Conservation (phyloP, 2,888 invertebrate genomes). For the Drosophila tripunctata region DNA sequence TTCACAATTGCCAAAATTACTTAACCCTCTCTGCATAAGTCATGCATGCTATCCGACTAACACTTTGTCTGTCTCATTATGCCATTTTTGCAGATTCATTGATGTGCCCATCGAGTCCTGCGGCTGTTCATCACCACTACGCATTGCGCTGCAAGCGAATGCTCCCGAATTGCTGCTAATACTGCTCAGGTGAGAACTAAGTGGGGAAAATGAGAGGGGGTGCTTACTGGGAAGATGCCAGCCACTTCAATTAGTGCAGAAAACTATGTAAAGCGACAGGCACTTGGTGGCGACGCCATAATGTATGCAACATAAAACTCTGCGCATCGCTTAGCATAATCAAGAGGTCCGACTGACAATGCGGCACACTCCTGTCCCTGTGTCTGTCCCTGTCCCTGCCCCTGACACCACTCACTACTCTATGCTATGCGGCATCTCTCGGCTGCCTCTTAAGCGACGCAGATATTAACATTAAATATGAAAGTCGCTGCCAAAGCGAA, state of each 20-base stretch:
- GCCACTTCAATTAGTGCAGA: slow-evolving; percentile 69
- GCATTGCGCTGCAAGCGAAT: slow-evolving; percentile 90
- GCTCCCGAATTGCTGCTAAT: slow-evolving; percentile 90
- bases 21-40: slow-evolving; percentile 16
- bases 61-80: slow-evolving; percentile 12
- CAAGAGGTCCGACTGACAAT: slow-evolving; percentile 60
- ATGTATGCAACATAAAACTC: slow-evolving; percentile 67
- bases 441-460: slow-evolving; percentile 28
- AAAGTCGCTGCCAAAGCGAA: slow-evolving; percentile 72
- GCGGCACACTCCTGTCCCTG: slow-evolving; percentile 5
- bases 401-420: not conserved
- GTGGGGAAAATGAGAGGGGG: not conserved
- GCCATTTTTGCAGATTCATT: slow-evolving; percentile 85
- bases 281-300: slow-evolving; percentile 56
- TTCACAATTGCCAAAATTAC: slow-evolving; percentile 7
- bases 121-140: slow-evolving; percentile 89
- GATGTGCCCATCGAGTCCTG: slow-evolving; percentile 94
- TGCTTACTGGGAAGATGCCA: not conserved
- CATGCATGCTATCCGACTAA: slow-evolving; percentile 2
- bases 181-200: slow-evolving; percentile 85
- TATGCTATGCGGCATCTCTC: slow-evolving; percentile 5
- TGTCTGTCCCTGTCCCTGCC: slow-evolving; percentile 2
- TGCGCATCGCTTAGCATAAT: slow-evolving; percentile 72
- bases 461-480: slow-evolving; percentile 78
- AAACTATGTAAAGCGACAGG: slow-evolving; percentile 61